phyloP scores from a whole-genome alignment of 2,888 invertebrate genomes.

The Pammene aurita region DNA sequence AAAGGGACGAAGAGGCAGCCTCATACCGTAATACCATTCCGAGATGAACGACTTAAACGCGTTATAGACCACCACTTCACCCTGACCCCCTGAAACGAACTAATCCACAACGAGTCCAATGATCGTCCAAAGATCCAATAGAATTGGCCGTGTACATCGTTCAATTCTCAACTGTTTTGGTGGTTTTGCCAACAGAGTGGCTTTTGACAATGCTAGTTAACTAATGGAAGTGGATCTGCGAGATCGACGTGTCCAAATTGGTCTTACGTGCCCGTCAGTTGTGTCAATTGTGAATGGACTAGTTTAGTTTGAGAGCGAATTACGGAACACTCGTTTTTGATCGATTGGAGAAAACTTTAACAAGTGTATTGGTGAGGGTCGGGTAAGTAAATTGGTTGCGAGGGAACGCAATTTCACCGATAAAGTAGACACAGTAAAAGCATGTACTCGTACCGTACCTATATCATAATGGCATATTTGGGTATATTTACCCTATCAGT shows the following conservation, averaged over 20 bases:
- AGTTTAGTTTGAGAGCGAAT: slow-evolving; percentile 53
- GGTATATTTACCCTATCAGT: background rate
- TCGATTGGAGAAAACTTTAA: slow-evolving; percentile 30
- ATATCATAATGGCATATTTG: background rate
- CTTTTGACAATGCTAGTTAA: slow-evolving; percentile 79
- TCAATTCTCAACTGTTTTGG: slow-evolving; percentile 75
- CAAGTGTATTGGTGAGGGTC: slow-evolving; percentile 14
- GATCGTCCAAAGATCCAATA: slow-evolving; percentile 54
- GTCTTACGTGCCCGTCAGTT: slow-evolving; percentile 59
- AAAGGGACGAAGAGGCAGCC: slow-evolving; percentile 56
- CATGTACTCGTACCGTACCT: background rate
- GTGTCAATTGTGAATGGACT: slow-evolving; percentile 57
- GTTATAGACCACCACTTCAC: slow-evolving; percentile 67
- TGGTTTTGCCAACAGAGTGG: slow-evolving; percentile 72
- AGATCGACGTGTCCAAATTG: slow-evolving; percentile 66
- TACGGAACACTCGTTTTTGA: slow-evolving; percentile 35
- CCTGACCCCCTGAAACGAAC: slow-evolving; percentile 52
- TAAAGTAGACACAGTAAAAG: background rate
- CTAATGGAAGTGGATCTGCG: slow-evolving; percentile 70
- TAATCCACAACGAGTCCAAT: slow-evolving; percentile 51
- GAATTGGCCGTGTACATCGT: slow-evolving; percentile 59
- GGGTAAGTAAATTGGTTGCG: slow-evolving; percentile 16
- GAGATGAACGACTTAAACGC: slow-evolving; percentile 81
- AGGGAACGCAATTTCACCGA: background rate
- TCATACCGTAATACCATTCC: slow-evolving; percentile 79